These are phyloP conservation scores for Actinopyga echinites DNA, from an alignment of 53 echinoderm and acorn worm species.

Conservation along the genomic window DNA sequence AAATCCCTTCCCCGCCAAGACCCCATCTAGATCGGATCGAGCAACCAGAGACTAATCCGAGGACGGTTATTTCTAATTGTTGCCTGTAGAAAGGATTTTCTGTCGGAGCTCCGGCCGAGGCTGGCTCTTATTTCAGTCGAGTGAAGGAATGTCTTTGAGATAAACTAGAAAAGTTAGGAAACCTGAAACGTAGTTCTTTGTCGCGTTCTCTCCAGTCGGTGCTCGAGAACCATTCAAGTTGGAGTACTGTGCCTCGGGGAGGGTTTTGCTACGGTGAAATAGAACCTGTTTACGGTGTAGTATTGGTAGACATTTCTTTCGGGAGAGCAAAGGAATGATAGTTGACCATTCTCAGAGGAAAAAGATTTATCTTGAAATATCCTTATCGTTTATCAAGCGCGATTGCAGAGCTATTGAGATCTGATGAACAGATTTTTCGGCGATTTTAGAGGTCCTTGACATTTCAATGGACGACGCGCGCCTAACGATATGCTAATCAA, in stretches of 20 bases:
- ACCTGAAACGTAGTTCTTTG: conserved; percentile 5
- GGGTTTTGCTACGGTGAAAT: conserved; percentile 40
- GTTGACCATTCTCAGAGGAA: conserved; percentile 41
- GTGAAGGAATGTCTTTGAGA: conserved; percentile 37
- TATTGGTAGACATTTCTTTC: conserved; percentile 6
- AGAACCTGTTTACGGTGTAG: conserved; percentile 27
- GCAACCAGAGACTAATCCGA: conserved; percentile 36
- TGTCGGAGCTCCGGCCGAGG: conserved; percentile 24
- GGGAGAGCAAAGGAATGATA: conserved; percentile 21
- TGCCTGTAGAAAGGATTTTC: conserved; percentile 39
- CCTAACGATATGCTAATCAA: conserved; percentile 21
- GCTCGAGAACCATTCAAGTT: conserved; percentile 29
- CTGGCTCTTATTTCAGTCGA: conserved; percentile 15
- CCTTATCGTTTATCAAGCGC: conserved; percentile 21
- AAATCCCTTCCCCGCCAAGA: not conserved
- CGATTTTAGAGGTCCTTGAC: conserved; percentile 40
- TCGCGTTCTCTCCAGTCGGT: not conserved
- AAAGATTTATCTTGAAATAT: conserved; percentile 25
- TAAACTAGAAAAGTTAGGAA: conserved; percentile 25
- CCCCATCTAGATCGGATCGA: conserved; percentile 18
- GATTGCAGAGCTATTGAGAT: conserved; percentile 22
- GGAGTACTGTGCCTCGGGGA: conserved; percentile 22
- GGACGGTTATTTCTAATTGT: conserved; percentile 31
- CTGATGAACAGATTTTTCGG: conserved; percentile 25
- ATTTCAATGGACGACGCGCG: conserved; percentile 11